Evolutionary conservation across 1,140 invertebrate genomes (phyloP).

Genomic region (Drosophila persimilis): DNA sequence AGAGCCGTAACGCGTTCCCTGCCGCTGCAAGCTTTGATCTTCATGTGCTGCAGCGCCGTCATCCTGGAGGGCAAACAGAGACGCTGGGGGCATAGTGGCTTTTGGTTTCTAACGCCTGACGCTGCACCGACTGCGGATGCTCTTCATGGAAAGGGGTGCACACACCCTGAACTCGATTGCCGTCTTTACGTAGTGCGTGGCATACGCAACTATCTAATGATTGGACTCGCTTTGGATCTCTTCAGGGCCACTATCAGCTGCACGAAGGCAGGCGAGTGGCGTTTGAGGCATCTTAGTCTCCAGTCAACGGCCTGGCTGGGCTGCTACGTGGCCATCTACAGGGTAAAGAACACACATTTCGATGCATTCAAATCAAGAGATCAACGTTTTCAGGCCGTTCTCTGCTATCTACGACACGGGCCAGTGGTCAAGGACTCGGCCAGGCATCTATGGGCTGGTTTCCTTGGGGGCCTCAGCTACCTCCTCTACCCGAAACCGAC

Average conservation of each 20-base stretch:
- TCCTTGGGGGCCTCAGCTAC: conserved; percentile 51
- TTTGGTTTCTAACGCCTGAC: conserved; percentile 59
- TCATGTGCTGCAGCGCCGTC: conserved; percentile 53
- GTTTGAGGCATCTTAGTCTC: conserved; percentile 28
- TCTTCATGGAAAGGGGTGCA: not conserved
- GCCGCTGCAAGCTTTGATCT: conserved; percentile 41
- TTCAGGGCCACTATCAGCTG: conserved; percentile 45
- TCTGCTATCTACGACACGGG: conserved; percentile 32
- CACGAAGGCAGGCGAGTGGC: conserved; percentile 21
- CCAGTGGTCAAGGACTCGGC: not conserved
- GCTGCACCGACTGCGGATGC: not conserved
- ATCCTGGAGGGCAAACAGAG: conserved; percentile 53
- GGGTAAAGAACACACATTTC: conserved; percentile 22
- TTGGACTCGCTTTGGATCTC: conserved; percentile 53
- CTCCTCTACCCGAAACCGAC: conserved; percentile 47
- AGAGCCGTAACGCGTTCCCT: conserved; percentile 20
- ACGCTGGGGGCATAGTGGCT: conserved; percentile 33
- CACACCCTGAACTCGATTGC: conserved; percentile 4
- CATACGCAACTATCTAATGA: conserved; percentile 48
- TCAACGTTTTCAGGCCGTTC: conserved; percentile 21
- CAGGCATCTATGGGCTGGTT: conserved; percentile 39
- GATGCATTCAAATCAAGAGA: not conserved
- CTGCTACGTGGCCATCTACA: conserved; percentile 57
- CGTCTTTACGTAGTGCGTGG: conserved; percentile 30
- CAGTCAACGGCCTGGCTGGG: conserved; percentile 46